A percentile compares a stretch with the other conserved stretches of the same genome.
Evolutionary conservation across 2,797 vertebrate genomes (phyloP).

Genomic region (Alauda arvensis): DNA sequence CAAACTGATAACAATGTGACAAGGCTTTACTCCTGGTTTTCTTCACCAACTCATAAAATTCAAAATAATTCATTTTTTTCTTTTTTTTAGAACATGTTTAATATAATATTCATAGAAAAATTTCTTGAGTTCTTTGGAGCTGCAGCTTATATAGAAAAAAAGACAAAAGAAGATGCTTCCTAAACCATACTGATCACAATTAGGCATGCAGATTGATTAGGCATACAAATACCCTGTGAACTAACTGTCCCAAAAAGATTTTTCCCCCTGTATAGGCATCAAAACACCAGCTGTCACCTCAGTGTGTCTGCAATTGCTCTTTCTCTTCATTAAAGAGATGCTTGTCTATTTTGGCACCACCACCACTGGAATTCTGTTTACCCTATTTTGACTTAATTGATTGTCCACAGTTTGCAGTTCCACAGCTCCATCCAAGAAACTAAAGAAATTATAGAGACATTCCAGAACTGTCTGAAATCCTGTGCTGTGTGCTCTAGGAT

Average conservation of each 20-base stretch:
- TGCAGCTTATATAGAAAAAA: background rate
- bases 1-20: background rate
- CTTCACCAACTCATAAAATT: background rate
- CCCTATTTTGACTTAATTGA: background rate
- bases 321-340: background rate
- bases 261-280: accelerated
- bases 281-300: background rate
- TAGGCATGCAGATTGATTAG: background rate
- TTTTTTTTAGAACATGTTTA: background rate
- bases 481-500: background rate
- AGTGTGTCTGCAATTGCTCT: background rate
- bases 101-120: background rate
- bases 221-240: background rate
- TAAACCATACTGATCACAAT: background rate
- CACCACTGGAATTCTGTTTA: background rate
- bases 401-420: background rate
- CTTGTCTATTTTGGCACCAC: background rate
- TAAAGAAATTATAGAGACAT: background rate
- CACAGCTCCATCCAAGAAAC: background rate
- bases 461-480: background rate
- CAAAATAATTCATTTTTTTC: background rate
- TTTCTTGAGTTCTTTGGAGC: background rate
- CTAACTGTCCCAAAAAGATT: background rate
- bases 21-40: background rate
- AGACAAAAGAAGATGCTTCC: background rate